phyloP scores from a whole-genome alignment of 1,140 invertebrate genomes.

The Lerema accius region DNA sequence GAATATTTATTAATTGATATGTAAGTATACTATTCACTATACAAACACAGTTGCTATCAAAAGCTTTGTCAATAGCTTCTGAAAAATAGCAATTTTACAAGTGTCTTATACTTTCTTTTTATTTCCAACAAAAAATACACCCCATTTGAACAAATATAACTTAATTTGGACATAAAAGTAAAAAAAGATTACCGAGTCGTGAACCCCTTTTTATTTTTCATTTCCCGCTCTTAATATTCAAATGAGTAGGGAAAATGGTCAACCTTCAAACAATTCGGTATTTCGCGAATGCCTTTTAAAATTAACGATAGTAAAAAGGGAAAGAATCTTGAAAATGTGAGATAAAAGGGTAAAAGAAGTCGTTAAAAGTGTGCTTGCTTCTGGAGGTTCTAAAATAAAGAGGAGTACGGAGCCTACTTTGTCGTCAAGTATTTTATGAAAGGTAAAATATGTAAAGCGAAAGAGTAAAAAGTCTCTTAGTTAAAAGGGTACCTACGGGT shows the following conservation, averaged over 20 bases:
- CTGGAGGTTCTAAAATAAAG: constrained; percentile 18
- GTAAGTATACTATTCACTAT: no score
- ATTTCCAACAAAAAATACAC: neutral
- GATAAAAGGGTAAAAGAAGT: constrained; percentile 20
- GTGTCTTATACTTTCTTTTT: neutral
- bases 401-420: constrained; percentile 10
- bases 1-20: no score
- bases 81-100: neutral
- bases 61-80: no score
- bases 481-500: no score
- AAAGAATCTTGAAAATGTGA: constrained; percentile 27
- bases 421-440: constrained; percentile 25
- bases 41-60: no score
- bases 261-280: constrained; percentile 23
- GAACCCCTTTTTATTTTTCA: constrained; percentile 20
- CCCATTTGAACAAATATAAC: neutral
- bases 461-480: constrained; percentile 6
- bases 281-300: constrained; percentile 20
- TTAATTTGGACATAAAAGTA: constrained; percentile 1
- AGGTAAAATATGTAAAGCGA: constrained; percentile 13
- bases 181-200: constrained; percentile 3
- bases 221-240: constrained; percentile 18
- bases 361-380: constrained; percentile 19
- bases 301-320: constrained; percentile 27
- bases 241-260: constrained; percentile 15